Base-by-base conservation (phyloP, 1,140 invertebrate genomes). In the Batillaria attramentaria region DNA sequence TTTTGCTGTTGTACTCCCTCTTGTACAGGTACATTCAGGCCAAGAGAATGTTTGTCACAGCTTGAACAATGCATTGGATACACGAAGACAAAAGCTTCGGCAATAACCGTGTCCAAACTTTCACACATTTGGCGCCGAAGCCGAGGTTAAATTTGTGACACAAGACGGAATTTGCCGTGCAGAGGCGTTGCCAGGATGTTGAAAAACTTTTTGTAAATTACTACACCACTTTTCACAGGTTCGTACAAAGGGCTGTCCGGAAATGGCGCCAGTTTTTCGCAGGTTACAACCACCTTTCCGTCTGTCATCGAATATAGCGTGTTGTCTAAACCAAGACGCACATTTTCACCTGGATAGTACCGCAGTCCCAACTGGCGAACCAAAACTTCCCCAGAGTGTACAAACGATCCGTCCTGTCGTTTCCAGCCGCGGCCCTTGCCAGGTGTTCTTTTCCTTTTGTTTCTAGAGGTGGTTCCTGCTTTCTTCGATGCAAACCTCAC, bases 341-440 rank as follows among this genome's bases (percentile, higher is more conserved):
- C 73, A 84, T 89, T 87, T 83, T 87, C 83, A 54, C 87, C 87
- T 28, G 87, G 87, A 46, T 86, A 89, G 73, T 77, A 86, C 46
- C 84, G 84, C 28, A 88, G 77, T 31, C 84, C 84, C 60, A 81
- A 77, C 60, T 89, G 87, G 20, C 76, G 80, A 24, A 84, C 85
- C 31, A 89, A 57, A 37, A 87, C 77, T 82, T 88, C 84, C 28
- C 84, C 85, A 66, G 54, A 42, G 60, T 89, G 86, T 33, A 88
- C 87, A 81, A 86, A 87, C 24, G 80, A n/a, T 41, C 87, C 87
- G 75, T 86, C 84, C 50, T 77, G 54, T 69, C 73, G 72, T 60
- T 84, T 84, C 50, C 79, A 77, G 33, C 82, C 80, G 24, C 79
- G 78, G 50, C 76, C 33, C 37, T 81, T 78, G n/a, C 75, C 79